These are phyloP conservation scores for Neodiprion lecontei DNA, from an alignment of 1,140 invertebrate genomes.

Conservation along the genomic window DNA sequence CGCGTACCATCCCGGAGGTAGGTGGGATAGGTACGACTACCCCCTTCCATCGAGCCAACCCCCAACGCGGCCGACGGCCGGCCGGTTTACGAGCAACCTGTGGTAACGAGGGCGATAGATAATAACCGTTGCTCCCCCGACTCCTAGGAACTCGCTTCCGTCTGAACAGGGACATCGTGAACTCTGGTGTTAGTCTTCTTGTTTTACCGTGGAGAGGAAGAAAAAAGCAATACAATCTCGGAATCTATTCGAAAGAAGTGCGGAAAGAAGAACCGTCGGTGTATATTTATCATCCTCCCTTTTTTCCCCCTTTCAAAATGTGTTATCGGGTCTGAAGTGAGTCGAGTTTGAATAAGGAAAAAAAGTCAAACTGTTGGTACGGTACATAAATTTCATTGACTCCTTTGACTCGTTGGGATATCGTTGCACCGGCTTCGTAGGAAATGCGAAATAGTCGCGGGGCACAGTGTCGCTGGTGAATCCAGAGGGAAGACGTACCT, in stretches of 20 bases:
- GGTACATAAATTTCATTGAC: too few relatives aligned
- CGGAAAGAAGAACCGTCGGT: too few relatives aligned
- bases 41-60: constrained; percentile 40
- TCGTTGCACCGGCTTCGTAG: neutral
- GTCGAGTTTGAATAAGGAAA: too few relatives aligned
- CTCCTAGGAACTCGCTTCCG: constrained; percentile 31
- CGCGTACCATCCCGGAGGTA: constrained; percentile 45
- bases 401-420: too few relatives aligned
- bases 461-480: constrained; percentile 11
- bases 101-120: constrained; percentile 65
- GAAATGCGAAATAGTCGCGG: neutral
- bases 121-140: constrained; percentile 60
- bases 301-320: too few relatives aligned
- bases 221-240: too few relatives aligned
- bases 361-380: too few relatives aligned
- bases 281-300: too few relatives aligned
- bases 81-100: constrained; percentile 64
- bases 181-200: neutral
- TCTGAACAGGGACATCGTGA: neutral
- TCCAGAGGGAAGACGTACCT: constrained; percentile 1
- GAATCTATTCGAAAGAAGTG: too few relatives aligned
- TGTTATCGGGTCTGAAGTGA: too few relatives aligned
- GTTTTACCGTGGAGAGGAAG: neutral
- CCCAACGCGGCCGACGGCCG: constrained; percentile 41
- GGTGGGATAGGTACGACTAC: constrained; percentile 33